Evolutionary conservation across 2,888 invertebrate genomes (phyloP), one percentile per base, ranked within the genome.

Genomic region (Nyleta sp.): DNA sequence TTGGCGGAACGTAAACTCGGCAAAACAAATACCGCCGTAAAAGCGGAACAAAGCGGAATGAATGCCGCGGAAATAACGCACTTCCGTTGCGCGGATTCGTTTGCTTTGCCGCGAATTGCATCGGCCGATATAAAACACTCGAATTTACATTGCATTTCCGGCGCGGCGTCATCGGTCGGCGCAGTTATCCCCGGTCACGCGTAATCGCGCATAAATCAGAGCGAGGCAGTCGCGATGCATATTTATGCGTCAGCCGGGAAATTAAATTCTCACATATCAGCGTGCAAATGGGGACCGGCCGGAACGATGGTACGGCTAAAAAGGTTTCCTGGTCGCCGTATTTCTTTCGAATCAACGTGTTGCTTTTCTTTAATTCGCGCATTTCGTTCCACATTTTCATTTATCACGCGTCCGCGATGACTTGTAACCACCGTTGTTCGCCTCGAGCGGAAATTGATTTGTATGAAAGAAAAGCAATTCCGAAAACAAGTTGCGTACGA

Each of bases 141-240:
- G 70, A 64, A 76, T 76, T 76, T 70, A 62, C 76, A 76, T 76
- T 70, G 59, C 64, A 62, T 76, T 76, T 76, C 76, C 76, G 76
- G 65, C 38, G n/a, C 15, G 31, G 60, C 70, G 76, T 76, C 76
- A 76, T 70, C 64, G 76, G 76, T 70, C 76, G 70, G 64, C 57
- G n/a, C 48, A 64, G 64, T 70, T 76, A 76, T 76, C 62, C 33
- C 33, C 64, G 60, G 57, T 74, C 71, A 68, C 72, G 79, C 74
- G 82, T 85, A 85, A 86, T 85, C 85, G 80, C 74, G 82, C 82
- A 87, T 84, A 84, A 86, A 87, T 88, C 84, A 83, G 80, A 74
- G 81, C 72, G 76, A 75, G 64, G 67, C 72, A 72, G 60, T 59
- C 72, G 55, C 81, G 75, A 84, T 85, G 85, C 84, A 87, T 87